phyloP scores from a whole-genome alignment of 2,113 vertebrate genomes.

The Odontesthes bonariensis region DNA sequence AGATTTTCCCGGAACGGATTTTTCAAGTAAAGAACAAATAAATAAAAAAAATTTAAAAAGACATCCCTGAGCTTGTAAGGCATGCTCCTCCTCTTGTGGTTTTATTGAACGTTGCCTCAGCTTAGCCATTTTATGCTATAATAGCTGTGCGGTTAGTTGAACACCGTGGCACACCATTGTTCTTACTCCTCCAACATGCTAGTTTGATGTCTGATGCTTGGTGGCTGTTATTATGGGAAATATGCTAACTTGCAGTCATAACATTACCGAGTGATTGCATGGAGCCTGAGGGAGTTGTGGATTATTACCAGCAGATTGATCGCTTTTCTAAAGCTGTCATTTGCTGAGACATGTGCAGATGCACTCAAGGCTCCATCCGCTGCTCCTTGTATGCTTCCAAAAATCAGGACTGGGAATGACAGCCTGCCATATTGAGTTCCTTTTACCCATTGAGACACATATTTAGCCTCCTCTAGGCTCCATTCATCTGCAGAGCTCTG shows the following conservation, averaged over 20 bases:
- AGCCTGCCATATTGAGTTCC: slow-evolving; percentile 62
- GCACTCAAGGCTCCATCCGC: slow-evolving; percentile 30
- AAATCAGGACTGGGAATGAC: slow-evolving; percentile 28
- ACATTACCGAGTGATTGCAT: slow-evolving; percentile 43
- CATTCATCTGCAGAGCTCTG: slow-evolving; percentile 58
- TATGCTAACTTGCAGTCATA: slow-evolving; percentile 29
- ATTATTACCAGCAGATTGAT: slow-evolving; percentile 57
- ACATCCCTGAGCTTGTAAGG: slow-evolving; percentile 28
- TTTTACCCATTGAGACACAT: slow-evolving; percentile 45
- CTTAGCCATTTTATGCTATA: not conserved
- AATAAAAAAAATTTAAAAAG: not conserved
- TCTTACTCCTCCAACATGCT: slow-evolving; percentile 45
- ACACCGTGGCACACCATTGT: slow-evolving; percentile 53
- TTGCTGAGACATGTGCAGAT: slow-evolving; percentile 57
- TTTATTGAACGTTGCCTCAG: slow-evolving; percentile 20
- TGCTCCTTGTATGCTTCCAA: slow-evolving; percentile 17
- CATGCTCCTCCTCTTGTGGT: slow-evolving; percentile 39
- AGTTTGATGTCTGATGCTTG: slow-evolving; percentile 33
- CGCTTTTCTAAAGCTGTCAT: slow-evolving; percentile 42
- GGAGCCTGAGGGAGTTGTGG: slow-evolving; percentile 17
- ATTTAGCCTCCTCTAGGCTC: slow-evolving; percentile 55
- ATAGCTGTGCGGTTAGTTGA: not conserved
- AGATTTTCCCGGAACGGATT: slow-evolving; percentile 23
- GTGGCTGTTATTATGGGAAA: slow-evolving; percentile 31
- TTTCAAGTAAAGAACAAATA: not conserved